Percentiles rank a stretch among this genome's conserved stretches.
These are phyloP conservation scores for Parnassius apollo DNA, from an alignment of 2,888 invertebrate species.

Conservation along the genomic window DNA sequence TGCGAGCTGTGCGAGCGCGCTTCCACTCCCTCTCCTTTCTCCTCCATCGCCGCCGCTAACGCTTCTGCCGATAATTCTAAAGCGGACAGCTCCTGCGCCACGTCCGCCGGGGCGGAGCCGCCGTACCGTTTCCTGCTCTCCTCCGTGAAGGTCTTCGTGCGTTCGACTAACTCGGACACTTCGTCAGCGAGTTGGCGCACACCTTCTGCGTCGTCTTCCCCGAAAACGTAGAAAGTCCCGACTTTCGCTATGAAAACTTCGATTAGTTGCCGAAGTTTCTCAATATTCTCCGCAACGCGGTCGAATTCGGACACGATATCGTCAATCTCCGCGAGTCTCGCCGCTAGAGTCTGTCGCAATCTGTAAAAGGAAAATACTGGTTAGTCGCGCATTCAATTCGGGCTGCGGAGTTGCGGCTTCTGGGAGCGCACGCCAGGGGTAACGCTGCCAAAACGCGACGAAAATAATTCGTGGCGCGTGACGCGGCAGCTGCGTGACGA, in stretches of 20 bases:
- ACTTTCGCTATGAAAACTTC: conserved; percentile 85
- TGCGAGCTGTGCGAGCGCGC: conserved; percentile 89
- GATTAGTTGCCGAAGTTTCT: conserved; percentile 85
- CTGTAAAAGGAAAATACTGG: conserved; percentile 76
- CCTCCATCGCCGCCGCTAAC: conserved; percentile 90
- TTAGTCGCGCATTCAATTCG: conserved; percentile 44
- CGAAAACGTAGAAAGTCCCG: conserved; percentile 88
- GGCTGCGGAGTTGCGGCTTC: conserved; percentile 48
- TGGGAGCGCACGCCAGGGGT: conserved; percentile 50
- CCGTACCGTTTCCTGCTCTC: conserved; percentile 83
- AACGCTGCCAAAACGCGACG: conserved; percentile 73
- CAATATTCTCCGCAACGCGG: conserved; percentile 85
- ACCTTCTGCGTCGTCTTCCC: conserved; percentile 84
- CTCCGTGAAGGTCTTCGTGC: conserved; percentile 81
- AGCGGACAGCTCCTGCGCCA: conserved; percentile 89
- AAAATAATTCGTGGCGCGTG: conserved; percentile 74
- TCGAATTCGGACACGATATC: conserved; percentile 89
- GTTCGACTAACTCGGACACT: conserved; percentile 79
- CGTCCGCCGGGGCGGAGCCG: conserved; percentile 87
- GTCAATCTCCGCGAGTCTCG: conserved; percentile 87
- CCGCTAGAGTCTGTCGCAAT: conserved; percentile 89
- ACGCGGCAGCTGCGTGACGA: conserved; percentile 64
- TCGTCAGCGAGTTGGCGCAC: conserved; percentile 81
- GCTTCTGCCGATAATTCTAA: conserved; percentile 91
- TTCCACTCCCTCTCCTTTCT: conserved; percentile 93